These are phyloP conservation scores for Brachypodius melanocephalos DNA, from an alignment of 2,113 vertebrate species.

Conservation along the genomic window DNA sequence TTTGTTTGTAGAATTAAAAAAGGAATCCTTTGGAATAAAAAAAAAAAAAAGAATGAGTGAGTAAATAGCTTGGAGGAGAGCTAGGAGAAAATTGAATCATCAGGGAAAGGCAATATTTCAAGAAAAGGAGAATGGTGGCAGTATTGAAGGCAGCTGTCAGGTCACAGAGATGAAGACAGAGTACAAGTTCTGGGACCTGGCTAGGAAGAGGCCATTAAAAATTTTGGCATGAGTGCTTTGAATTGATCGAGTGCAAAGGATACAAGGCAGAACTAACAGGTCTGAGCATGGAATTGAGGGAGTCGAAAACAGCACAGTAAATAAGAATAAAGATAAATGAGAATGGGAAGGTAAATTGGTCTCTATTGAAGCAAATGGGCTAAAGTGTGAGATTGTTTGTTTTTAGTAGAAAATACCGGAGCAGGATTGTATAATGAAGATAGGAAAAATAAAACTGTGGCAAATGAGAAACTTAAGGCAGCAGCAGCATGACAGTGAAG, in stretches of 20 bases:
- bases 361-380: background rate
- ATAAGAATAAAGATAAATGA: conserved; percentile 31
- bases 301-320: background rate
- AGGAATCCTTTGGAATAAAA: background rate
- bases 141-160: conserved; percentile 38
- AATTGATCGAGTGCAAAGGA: background rate
- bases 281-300: background rate
- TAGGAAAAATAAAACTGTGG: background rate
- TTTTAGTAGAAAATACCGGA: background rate
- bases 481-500: background rate
- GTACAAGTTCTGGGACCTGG: background rate
- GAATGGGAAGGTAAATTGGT: background rate
- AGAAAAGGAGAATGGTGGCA: background rate
- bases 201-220: conserved; percentile 44
- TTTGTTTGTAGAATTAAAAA: background rate
- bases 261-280: background rate
- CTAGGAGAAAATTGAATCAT: conserved; percentile 2
- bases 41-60: background rate
- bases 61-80: background rate
- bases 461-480: background rate
- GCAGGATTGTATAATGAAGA: background rate
- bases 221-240: conserved; percentile 21
- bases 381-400: background rate
- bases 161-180: conserved; percentile 31
- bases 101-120: conserved; percentile 31